Evolutionary conservation across 2,888 invertebrate genomes (phyloP).

Genomic region (Eupithecia insigniata): DNA sequence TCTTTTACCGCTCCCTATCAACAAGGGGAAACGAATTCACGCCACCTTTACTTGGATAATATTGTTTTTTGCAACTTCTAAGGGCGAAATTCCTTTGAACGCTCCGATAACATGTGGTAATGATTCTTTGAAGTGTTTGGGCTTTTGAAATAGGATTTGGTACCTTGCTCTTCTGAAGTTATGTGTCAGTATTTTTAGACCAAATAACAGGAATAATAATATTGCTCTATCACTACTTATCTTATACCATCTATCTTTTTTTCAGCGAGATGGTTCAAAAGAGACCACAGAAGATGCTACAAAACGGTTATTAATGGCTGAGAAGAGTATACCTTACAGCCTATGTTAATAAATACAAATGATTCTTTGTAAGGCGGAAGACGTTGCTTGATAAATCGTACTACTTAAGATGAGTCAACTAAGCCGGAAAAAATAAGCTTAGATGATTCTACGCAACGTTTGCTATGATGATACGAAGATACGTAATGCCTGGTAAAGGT

Average conservation of each 20-base stretch:
- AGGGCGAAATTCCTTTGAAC: slow-evolving; percentile 51
- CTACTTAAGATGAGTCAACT: neutral
- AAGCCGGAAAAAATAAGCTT: neutral
- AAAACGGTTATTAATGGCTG: slow-evolving; percentile 1
- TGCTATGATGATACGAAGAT: neutral
- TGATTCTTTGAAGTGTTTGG: slow-evolving; percentile 34
- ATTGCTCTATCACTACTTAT: neutral
- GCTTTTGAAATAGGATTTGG: slow-evolving; percentile 19
- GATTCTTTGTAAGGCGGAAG: neutral
- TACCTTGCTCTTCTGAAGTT: slow-evolving; percentile 14
- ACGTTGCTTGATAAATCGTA: neutral
- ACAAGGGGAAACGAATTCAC: slow-evolving; percentile 59
- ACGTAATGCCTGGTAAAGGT: no score
- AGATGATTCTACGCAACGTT: neutral
- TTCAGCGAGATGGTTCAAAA: neutral
- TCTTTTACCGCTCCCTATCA: slow-evolving; percentile 42
- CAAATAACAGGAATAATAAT: neutral
- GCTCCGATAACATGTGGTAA: slow-evolving; percentile 38
- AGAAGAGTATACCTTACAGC: neutral
- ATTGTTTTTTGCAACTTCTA: slow-evolving; percentile 56
- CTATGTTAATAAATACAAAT: slow-evolving; percentile 3
- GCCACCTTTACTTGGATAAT: slow-evolving; percentile 61
- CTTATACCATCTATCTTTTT: neutral
- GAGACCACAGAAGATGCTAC: neutral
- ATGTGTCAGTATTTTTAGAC: neutral